These are phyloP conservation scores for Platysternon megacephalum DNA, from an alignment of 2,113 vertebrate genomes.

Conservation along the genomic window DNA sequence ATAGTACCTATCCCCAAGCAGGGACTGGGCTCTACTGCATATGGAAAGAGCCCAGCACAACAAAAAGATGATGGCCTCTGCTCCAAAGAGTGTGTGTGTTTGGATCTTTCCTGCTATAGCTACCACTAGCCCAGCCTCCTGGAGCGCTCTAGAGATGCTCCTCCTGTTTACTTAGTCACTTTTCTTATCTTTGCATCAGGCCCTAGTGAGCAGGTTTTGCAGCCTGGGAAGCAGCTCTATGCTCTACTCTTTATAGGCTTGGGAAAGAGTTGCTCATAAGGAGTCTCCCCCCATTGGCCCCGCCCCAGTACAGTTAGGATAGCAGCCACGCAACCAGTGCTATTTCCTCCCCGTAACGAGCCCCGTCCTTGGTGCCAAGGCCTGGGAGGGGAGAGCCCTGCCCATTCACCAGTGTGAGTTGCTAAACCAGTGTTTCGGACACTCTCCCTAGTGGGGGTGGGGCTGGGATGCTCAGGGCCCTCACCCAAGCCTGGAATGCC, in stretches of 20 bases:
- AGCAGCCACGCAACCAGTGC: fast-evolving
- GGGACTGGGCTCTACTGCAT: neutral
- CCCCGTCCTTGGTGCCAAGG: fast-evolving
- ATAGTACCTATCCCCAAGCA: neutral
- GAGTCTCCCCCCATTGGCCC: fast-evolving
- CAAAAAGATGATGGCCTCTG: neutral
- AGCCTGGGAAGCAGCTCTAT: neutral
- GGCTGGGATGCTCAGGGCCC: neutral
- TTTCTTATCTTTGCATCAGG: fast-evolving
- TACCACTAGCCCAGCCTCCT: fast-evolving
- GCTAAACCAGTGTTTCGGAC: neutral
- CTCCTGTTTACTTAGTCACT: fast-evolving
- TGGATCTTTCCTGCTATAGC: neutral
- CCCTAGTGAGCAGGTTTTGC: conserved; percentile 5
- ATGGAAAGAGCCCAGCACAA: neutral
- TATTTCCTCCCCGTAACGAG: neutral
- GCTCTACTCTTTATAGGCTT: neutral
- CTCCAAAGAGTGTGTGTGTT: neutral
- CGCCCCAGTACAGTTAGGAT: fast-evolving
- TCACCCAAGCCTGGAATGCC: neutral
- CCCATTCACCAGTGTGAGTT: neutral
- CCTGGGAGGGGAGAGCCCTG: neutral
- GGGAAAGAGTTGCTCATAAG: neutral
- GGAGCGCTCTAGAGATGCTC: fast-evolving
- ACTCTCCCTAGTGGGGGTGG: neutral